Evolutionary conservation across 2,113 vertebrate species (phyloP).

Genomic region (Macrotis lagotis): DNA sequence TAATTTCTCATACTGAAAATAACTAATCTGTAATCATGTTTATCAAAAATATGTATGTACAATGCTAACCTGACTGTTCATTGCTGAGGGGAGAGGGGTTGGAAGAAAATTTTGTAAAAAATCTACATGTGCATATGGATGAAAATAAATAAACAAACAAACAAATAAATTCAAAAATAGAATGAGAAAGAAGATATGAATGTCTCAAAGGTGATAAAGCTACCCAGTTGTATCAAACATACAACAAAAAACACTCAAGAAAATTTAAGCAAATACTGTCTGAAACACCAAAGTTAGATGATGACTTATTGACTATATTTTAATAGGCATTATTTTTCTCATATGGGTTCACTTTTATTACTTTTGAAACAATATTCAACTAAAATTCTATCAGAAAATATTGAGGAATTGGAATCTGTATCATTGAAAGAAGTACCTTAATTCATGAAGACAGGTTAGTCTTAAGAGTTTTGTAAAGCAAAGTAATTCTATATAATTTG

Average conservation of each 20-base stretch:
- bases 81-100: too few relatives aligned
- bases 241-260: background rate
- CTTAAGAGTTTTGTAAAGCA: background rate
- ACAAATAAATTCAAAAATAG: too few relatives aligned
- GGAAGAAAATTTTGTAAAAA: too few relatives aligned
- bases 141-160: too few relatives aligned
- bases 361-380: background rate
- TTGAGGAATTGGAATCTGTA: background rate
- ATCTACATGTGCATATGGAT: too few relatives aligned
- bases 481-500: background rate
- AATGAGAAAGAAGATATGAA: too few relatives aligned
- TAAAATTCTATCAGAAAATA: background rate
- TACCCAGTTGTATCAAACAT: too few relatives aligned
- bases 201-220: too few relatives aligned
- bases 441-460: background rate
- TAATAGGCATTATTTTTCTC: background rate
- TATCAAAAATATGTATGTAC: too few relatives aligned
- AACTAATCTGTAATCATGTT: too few relatives aligned
- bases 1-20: too few relatives aligned
- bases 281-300: background rate
- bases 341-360: background rate
- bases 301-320: background rate
- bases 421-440: background rate
- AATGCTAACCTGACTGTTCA: too few relatives aligned
- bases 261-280: background rate